Evolutionary conservation across 2,113 vertebrate species (phyloP).

Genomic region (Poeciliopsis turrubarensis): DNA sequence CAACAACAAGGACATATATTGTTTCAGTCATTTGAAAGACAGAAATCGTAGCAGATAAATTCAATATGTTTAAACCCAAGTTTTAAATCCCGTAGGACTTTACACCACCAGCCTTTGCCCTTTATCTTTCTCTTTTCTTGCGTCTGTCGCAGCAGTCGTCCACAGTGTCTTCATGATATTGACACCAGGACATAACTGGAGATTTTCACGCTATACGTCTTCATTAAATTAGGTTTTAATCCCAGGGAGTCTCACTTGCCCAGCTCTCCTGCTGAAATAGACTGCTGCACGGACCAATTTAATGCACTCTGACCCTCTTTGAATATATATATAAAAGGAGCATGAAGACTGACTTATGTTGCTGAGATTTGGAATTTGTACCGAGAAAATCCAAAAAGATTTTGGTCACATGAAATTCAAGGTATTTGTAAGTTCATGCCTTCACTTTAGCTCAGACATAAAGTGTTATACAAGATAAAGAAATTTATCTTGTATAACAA

Average conservation of each 20-base stretch:
- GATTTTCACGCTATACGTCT: slow-evolving; percentile 21
- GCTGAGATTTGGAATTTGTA: slow-evolving; percentile 34
- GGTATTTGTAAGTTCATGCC: not conserved
- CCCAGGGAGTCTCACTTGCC: slow-evolving; percentile 18
- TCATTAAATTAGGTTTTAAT: slow-evolving; percentile 44
- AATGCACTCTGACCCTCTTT: slow-evolving; percentile 36
- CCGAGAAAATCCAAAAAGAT: slow-evolving; percentile 1
- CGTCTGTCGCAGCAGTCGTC: not conserved
- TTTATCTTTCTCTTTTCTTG: slow-evolving; percentile 16
- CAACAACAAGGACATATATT: too few species aligned
- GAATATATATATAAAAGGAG: slow-evolving; percentile 21
- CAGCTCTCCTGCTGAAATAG: slow-evolving; percentile 22
- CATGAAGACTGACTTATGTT: slow-evolving; percentile 52
- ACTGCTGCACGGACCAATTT: slow-evolving; percentile 21
- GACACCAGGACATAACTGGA: not conserved
- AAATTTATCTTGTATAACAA: too few species aligned
- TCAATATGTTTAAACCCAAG: slow-evolving; percentile 51
- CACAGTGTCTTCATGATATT: not conserved
- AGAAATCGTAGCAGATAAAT: slow-evolving; percentile 45
- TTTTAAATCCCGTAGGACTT: not conserved
- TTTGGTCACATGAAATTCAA: slow-evolving; percentile 5
- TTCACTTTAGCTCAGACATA: not conserved
- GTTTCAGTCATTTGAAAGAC: slow-evolving; percentile 45
- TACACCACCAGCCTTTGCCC: not conserved
- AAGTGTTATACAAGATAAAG: not conserved